Conservation (phyloP, 1,140 invertebrate genomes). For the Listronotus oregonensis region DNA sequence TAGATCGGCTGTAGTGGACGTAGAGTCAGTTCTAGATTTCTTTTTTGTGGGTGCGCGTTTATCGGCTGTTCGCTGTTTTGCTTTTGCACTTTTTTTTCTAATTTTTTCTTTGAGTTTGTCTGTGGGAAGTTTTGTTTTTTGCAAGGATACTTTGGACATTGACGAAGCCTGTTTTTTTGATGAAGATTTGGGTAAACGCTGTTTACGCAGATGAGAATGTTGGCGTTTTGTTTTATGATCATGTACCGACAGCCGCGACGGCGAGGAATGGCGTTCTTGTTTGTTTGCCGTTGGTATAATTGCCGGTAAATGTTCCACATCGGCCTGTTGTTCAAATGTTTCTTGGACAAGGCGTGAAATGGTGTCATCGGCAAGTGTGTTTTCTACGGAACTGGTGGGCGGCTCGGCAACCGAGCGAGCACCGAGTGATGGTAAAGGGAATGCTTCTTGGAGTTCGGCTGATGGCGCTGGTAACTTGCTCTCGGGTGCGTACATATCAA, state of each 20-base stretch:
- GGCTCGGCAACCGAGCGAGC: not conserved
- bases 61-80: not conserved
- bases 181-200: too few relatives aligned
- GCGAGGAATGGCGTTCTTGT: too few relatives aligned
- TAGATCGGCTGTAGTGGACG: not conserved
- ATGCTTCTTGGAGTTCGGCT: not conserved
- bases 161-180: too few relatives aligned
- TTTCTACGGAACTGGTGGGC: not conserved
- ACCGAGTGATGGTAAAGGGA: conserved; percentile 1
- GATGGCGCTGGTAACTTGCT: not conserved
- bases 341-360: not conserved
- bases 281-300: not conserved
- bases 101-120: too few relatives aligned
- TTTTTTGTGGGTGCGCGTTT: not conserved
- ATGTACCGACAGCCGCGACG: too few relatives aligned
- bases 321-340: conserved; percentile 1
- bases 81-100: too few relatives aligned
- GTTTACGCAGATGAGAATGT: conserved; percentile 1
- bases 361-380: conserved; percentile 1
- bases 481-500: not conserved
- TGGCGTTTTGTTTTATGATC: conserved; percentile 1
- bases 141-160: too few relatives aligned
- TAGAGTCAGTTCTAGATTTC: not conserved
- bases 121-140: too few relatives aligned
- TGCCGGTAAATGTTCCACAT: conserved; percentile 1